Base-by-base conservation (phyloP, 2,797 vertebrate genomes). In the Phoebastria nigripes region DNA sequence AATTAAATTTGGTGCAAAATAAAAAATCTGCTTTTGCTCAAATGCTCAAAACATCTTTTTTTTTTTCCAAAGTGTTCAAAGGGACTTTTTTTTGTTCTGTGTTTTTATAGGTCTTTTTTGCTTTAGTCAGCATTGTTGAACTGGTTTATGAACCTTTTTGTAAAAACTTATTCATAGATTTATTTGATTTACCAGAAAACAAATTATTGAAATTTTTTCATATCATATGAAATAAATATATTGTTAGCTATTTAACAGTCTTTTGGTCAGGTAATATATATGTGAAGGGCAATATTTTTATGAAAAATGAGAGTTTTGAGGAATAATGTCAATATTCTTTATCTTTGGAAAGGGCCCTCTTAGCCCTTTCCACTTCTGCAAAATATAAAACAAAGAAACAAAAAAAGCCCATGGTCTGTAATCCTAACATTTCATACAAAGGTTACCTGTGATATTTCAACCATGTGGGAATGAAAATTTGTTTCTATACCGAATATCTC, bases 121-220 rank as follows among this genome's bases (percentile, higher is more conserved):
- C 6, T 35, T 78, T 46, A 85, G 8, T 56, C 14, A 35, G 5
- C 8, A 17, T 18, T 54, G 9, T 21, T 85, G 12, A 49, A 35
- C 15, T 49, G 4, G 1, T 37, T 80, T 63, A 59, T 11, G 5
- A 51, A 52, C 1, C 0, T 65, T 87, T 56, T 59, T 1, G 25
- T 37, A 14, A 78, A 52, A 82, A 61, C 3, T 69, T 82, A 15
- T 33, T 24, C 12, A 69, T n/a, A 42, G 7, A 61, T 63, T 51
- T 46, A n/a, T 70, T 87, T 72, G 9, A 62, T 66, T 80, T 54
- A 35, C 7, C 10, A 42, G 29, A n/a, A 58, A 39, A 65, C 3
- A 80, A 51, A 52, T 6, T 16, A 35, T 20, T 63, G 12, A 19
- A 1, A 11, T 54, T 47, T 89, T 84, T 85, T 72, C 13, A 9